Evolutionary conservation across 2,797 vertebrate species (phyloP), one percentile per base, ranked within the genome.

Genomic region (Sandelia bainsii): DNA sequence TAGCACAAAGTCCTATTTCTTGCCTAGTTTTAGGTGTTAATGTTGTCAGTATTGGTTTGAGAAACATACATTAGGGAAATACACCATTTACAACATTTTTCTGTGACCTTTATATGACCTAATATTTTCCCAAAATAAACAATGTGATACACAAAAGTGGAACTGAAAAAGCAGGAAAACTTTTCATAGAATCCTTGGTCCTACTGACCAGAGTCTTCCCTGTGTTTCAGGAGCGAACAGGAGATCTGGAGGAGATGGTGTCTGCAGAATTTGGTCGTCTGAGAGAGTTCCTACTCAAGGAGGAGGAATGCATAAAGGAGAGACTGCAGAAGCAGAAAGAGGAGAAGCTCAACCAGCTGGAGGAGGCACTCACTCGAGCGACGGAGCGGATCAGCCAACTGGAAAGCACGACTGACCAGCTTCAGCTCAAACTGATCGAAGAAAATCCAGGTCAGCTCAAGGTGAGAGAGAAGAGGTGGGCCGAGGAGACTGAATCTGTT

Each of bases 381-480:
- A 90, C 92, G 0, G 83, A 90, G 83, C 91, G 93, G 50, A 92
- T 93, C 67, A 90, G 90, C 77, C 81, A 87, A 1, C 66, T 93
- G 82, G 92, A 93, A 57, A 84, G 39, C 19, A 86, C 66, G 0
- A 84, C 85, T 0, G 81, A 90, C 5, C 69, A 84, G 54, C 90
- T 94, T 25, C 64, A 34, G 22, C n/a, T 75, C 45, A 94, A 90
- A 70, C 80, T 92, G 65, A 58, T 46, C 37, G 91, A 93, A n/a
- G 93, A 93, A 76, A 92, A 90, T 76, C 93, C 93, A 0, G 87
- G 91, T 63, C 89, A 92, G 7, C 92, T 94, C 29, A 93, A 87
- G 91, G 93, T 94, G 50, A 80, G 72, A 22, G 16, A 56, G 42
- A 4, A n/a, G 56, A 49, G 27, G 13, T 1, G n/a, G 14, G 23